phyloP scores from a whole-genome alignment of 2,113 vertebrate species.

The Picathartes gymnocephalus region DNA sequence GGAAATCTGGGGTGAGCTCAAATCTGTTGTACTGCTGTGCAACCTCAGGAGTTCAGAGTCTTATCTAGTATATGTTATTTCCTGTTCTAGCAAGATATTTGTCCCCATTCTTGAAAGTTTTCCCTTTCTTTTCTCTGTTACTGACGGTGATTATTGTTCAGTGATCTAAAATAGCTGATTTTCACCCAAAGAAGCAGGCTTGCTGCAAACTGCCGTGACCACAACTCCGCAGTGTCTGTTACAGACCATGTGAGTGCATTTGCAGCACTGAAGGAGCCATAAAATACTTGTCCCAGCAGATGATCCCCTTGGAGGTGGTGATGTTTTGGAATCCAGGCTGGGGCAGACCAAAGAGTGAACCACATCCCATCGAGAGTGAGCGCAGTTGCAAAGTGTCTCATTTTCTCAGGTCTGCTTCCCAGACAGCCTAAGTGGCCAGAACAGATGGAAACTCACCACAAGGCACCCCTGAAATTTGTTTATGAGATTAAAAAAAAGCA shows the following conservation, averaged over 20 bases:
- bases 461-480: background rate
- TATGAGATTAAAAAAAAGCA: background rate
- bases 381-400: fast-evolving
- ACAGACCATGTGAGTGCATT: background rate
- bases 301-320: background rate
- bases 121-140: background rate
- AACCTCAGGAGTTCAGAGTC: background rate
- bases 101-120: background rate
- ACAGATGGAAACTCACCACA: background rate
- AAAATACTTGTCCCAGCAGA: background rate
- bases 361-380: fast-evolving
- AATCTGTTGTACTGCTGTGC: background rate
- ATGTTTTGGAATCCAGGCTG: background rate
- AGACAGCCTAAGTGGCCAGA: background rate
- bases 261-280: background rate
- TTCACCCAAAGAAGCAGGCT: background rate
- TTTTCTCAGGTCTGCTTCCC: background rate
- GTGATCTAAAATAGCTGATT: background rate
- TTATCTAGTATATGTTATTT: background rate
- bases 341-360: background rate
- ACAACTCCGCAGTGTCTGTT: background rate
- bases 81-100: background rate
- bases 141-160: background rate
- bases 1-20: background rate
- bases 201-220: background rate